Evolutionary conservation across 1,140 invertebrate species (phyloP), one percentile per base, ranked within the genome.

Genomic region (Leptopilina clavipes): DNA sequence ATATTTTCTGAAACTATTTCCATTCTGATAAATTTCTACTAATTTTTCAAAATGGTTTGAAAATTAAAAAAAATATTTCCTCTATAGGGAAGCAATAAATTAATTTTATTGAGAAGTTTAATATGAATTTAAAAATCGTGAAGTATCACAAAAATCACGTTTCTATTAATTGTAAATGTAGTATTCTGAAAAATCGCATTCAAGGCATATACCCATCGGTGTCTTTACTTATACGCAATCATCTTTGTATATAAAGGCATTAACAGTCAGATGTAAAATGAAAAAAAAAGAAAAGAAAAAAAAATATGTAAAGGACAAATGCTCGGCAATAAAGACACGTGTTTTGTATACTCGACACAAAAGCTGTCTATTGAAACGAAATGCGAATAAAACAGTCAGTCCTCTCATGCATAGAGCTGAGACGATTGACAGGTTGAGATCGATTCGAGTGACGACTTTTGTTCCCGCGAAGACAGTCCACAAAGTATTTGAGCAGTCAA

Each of bases 181-280:
- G 73, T 71, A 72, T 77, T 40, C 71, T 59, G 75, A 79, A 72
- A 71, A 76, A 73, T 75, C 71, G 48, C 78, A 81, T 71, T 78
- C 71, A 76, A 52, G 74, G 74, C 72, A 65, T 76, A 78, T 77
- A 81, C 73, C 54, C 78, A 77, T 78, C 52, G 79, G 79, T 78
- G 78, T 81, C 79, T 74, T 72, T 83, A 78, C 77, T 78, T 78
- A 78, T 80, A 72, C 75, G 71, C 76, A 40, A 78, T 76, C 77
- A 79, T 75, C 76, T 75, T 44, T 81, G 76, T 79, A 77, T 77
- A 79, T 78, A 81, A 73, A 54, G 71, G 78, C 76, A 76, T 79
- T 54, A 73, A 65, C 25, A 65, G 59, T 65, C 59, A 65, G 59
- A 65, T 65, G 17, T 52, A 17, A 5, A 17, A n/a, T 14, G 14